Percentiles rank a stretch among this genome's conserved stretches.
These are phyloP conservation scores for Papilio protenor DNA, from an alignment of 2,888 invertebrate species.

Conservation along the genomic window DNA sequence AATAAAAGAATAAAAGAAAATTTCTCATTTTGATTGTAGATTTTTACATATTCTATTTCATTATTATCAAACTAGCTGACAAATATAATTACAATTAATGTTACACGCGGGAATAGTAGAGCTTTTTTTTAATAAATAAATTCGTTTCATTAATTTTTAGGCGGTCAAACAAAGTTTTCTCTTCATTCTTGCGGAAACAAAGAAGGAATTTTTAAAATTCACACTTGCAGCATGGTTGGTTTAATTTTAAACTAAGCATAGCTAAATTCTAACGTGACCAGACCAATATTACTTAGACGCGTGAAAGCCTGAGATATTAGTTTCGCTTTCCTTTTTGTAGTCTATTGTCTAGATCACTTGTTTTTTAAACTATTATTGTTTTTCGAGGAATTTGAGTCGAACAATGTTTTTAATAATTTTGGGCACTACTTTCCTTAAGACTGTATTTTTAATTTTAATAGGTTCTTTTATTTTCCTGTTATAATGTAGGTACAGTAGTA, in stretches of 20 bases:
- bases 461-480: too few relatives aligned
- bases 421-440: neutral
- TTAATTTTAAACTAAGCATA: slow-evolving; percentile 16
- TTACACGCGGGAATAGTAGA: neutral
- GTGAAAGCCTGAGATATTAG: slow-evolving; percentile 40
- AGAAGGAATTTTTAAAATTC: slow-evolving; percentile 2
- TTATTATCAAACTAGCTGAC: neutral
- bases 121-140: neutral
- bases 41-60: neutral
- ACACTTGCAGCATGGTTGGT: neutral
- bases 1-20: too few relatives aligned
- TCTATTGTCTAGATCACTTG: slow-evolving; percentile 28
- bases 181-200: neutral
- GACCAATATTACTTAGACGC: slow-evolving; percentile 40
- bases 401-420: neutral
- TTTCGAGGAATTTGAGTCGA: neutral
- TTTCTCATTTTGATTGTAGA: neutral
- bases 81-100: neutral
- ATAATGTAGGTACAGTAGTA: too few relatives aligned
- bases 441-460: too few relatives aligned
- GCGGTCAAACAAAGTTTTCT: neutral
- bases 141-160: neutral
- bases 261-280: slow-evolving; percentile 38
- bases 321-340: slow-evolving; percentile 37
- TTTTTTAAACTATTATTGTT: neutral